These are phyloP conservation scores for Stenodema calcarata DNA, from an alignment of 2,888 invertebrate genomes.

Conservation along the genomic window DNA sequence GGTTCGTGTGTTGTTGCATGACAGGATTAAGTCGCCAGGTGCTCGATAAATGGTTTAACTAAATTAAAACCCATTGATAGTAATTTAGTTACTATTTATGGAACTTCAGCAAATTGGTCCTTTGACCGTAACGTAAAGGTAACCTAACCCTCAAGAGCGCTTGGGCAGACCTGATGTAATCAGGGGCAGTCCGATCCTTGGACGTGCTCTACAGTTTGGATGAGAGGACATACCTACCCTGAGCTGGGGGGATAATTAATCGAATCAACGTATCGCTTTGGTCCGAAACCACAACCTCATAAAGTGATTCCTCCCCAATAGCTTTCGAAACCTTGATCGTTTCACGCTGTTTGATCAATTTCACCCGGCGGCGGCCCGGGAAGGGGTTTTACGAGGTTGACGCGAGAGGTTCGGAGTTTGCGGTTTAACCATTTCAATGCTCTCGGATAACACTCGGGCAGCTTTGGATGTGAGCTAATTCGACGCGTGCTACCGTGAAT, in stretches of 20 bases:
- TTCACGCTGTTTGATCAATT: background rate
- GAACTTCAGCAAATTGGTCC: background rate
- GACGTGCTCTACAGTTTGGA: background rate
- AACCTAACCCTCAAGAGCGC: background rate
- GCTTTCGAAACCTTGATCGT: background rate
- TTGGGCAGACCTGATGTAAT: background rate
- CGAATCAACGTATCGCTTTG: conserved; percentile 27
- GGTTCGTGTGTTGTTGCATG: too few relatives aligned
- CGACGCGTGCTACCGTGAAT: background rate
- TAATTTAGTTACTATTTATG: too few relatives aligned
- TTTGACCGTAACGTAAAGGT: background rate
- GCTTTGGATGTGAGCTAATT: background rate
- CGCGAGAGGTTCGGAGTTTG: background rate
- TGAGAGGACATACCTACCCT: background rate
- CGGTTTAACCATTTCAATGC: background rate
- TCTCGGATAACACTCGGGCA: background rate
- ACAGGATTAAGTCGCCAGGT: too few relatives aligned
- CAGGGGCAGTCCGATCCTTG: background rate
- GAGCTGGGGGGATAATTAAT: conserved; percentile 16
- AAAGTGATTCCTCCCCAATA: conserved; percentile 28
- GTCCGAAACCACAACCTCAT: conserved; percentile 14
- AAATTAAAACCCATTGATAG: too few relatives aligned
- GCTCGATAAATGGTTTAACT: too few relatives aligned
- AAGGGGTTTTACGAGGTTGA: background rate
- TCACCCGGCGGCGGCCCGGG: background rate